Conservation (phyloP, 2,797 vertebrate genomes). For the Enteromius mattozi region DNA sequence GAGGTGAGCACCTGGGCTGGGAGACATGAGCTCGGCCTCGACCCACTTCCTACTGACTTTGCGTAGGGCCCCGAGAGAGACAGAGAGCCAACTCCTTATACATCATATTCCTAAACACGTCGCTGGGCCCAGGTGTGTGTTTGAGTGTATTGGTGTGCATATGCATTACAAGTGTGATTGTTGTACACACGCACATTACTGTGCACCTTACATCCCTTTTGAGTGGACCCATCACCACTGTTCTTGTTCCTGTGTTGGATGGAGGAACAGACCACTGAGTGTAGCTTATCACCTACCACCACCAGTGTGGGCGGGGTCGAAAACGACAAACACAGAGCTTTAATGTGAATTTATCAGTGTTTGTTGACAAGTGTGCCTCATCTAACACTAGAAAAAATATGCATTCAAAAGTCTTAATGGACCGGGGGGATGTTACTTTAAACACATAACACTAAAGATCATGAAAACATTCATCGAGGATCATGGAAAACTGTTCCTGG, state of each 20-base stretch:
- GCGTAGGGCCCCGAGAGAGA: constrained; percentile 35
- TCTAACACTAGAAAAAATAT: constrained; percentile 1
- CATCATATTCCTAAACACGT: constrained; percentile 5
- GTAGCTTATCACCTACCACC: constrained; percentile 4
- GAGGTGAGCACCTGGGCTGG: constrained; percentile 92
- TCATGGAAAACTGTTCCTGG: constrained; percentile 9
- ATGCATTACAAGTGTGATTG: constrained; percentile 56
- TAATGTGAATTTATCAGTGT: constrained; percentile 4
- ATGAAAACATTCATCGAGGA: not conserved
- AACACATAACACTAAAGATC: not conserved
- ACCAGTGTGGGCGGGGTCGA: not conserved
- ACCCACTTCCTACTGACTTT: constrained; percentile 33
- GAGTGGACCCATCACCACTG: constrained; percentile 43
- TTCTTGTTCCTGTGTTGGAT: constrained; percentile 32
- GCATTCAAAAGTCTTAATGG: constrained; percentile 20
- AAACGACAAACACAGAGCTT: constrained; percentile 30
- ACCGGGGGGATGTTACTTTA: not conserved
- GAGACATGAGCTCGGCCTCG: constrained; percentile 82
- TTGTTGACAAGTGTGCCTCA: constrained; percentile 30
- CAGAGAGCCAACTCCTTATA: constrained; percentile 13
- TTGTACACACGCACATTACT: constrained; percentile 49
- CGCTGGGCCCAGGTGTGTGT: constrained; percentile 30
- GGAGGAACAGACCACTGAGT: constrained; percentile 1
- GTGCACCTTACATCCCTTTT: constrained; percentile 37
- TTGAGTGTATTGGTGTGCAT: constrained; percentile 48